Evolutionary conservation across 2,113 vertebrate species (phyloP), one percentile per base, ranked within the genome.

Genomic region (Heliornis fulica): DNA sequence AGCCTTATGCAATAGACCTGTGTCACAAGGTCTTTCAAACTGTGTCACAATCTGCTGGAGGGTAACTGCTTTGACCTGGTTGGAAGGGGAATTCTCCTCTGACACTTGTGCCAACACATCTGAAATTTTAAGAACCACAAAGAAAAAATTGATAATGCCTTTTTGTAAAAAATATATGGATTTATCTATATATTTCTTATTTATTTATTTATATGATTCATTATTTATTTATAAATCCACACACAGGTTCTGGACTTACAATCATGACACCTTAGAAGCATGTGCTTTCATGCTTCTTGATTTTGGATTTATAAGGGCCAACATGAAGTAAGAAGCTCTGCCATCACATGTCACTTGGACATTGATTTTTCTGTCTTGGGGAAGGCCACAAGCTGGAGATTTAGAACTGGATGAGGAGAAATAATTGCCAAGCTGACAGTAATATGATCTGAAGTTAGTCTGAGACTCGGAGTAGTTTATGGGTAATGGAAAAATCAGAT

Each of bases 401-500:
- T 86, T 83, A 92, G 86, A 70, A 59, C 20, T 83, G 21, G 29
- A 74, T 40, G 34, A 90, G 18, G 41, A 90, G 45, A 85, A 92
- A 80, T 65, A 57, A 71, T 56, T 86, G 56, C 26, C 60, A 86
- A 43, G 23, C 45, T 83, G 75, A 48, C 59, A 96, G 93, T 64
- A 68, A 60, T 93, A 56, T 88, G 46, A 70, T 17, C 23, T 70
- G 50, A 72, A 77, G 36, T 88, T 74, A 63, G 57, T 51, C 60
- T 90, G 71, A 86, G 51, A 72, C 26, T 83, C 7, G 2, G 46
- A 93, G 29, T 21, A 75, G 38, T 66, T 83, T 80, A 60, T 54
- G 83, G 34, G 60, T 78, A 90, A 93, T 89, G 85, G 76, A 89
- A 96, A 96, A 95, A 81, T 74, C 82, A 85, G 63, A 26, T 50